Base-by-base conservation (phyloP, 2,113 vertebrate species). In the Morone saxatilis region DNA sequence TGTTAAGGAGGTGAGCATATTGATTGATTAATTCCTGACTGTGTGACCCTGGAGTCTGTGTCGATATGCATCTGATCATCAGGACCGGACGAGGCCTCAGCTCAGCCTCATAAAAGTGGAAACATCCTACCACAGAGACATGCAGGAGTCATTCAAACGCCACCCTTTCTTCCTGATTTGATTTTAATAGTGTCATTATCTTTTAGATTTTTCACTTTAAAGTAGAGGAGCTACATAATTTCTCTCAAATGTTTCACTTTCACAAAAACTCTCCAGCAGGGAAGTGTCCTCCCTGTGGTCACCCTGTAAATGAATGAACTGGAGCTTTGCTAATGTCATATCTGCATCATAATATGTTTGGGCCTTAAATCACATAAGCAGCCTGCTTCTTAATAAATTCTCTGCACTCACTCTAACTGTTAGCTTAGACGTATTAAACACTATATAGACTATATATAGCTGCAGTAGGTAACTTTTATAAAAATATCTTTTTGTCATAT, bases 11-110 rank as follows among this genome's bases (percentile, higher is more conserved):
- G 80, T 70, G 78, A 76, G 76, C 25, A 5, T 84, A 86, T 83
- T 81, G 90, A 91, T 36, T 80, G 79, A 88, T 84, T 81, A 67
- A 83, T 87, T 92, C 84, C 82, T 87, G 69, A 72, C 65, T 70
- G 69, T 53, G 70, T 89, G 86, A 88, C 86, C 88, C 72, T 51
- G 73, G 71, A 65, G 70, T 85, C 76, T 41, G 22, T 74, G 63
- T 92, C 81, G 50, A 86, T 89, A 73, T 14, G 76, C 45, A 65
- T 75, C 77, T 65, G 72, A 75, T 86, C 63, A n/a, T 71, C 48
- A 65, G 76, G 79, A 68, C 50, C 60, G 56, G 72, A 53, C 71
- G 43, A 17, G 76, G 54, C 63, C 65, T 62, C 11, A 12, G 56
- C 56, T 78, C 76, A 41, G 60, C 63, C 38, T 83, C 53, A 67